Evolutionary conservation across 2,888 invertebrate species (phyloP).

Genomic region (Drosophila multiciliata): DNA sequence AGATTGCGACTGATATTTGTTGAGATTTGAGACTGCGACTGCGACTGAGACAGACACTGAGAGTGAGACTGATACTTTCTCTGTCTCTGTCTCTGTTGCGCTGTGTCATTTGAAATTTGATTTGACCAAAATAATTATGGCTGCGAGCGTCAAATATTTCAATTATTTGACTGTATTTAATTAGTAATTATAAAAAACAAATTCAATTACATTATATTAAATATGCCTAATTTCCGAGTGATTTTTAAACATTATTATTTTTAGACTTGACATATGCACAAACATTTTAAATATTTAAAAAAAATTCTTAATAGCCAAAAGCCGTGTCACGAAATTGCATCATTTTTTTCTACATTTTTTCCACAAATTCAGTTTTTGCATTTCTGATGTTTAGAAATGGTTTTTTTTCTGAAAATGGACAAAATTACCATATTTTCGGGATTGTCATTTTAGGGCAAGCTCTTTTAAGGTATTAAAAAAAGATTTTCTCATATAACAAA

Average conservation of each 20-base stretch:
- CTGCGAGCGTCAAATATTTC: neutral
- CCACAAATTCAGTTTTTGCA: neutral
- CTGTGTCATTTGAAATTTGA: neutral
- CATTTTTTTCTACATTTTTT: neutral
- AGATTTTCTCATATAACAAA: neutral
- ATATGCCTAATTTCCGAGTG: neutral
- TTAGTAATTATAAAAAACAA: neutral
- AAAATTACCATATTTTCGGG: neutral
- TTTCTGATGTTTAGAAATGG: neutral
- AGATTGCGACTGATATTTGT: slow-evolving; percentile 23
- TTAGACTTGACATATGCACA: neutral
- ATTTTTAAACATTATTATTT: neutral
- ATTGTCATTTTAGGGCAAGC: neutral
- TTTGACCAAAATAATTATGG: neutral
- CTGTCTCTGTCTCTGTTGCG: neutral
- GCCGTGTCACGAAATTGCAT: neutral
- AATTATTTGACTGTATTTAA: neutral
- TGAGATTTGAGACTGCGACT: slow-evolving; percentile 22
- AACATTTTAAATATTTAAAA: neutral
- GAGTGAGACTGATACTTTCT: slow-evolving; percentile 1
- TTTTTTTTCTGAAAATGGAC: neutral
- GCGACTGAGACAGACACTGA: neutral
- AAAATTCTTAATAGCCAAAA: neutral
- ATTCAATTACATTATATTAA: neutral
- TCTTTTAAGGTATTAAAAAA: neutral